phyloP scores from a whole-genome alignment of 2,113 vertebrate genomes.

The Delphinus delphis region DNA sequence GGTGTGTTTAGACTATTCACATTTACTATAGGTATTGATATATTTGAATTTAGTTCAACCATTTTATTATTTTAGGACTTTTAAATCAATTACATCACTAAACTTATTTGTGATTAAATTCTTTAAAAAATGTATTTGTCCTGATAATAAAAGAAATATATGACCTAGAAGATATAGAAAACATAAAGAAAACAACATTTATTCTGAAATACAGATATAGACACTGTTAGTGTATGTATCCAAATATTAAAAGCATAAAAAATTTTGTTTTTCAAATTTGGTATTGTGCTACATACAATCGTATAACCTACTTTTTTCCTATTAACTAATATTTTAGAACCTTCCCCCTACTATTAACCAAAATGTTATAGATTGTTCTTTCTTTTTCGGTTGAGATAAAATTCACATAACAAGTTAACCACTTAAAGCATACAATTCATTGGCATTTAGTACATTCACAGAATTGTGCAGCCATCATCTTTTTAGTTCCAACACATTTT shows the following conservation, averaged over 20 bases:
- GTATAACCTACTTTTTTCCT: not conserved
- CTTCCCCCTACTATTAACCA: not conserved
- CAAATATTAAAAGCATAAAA: not conserved
- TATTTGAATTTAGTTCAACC: not conserved
- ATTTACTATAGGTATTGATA: not conserved
- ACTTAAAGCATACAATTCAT: not conserved
- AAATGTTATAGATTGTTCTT: not conserved
- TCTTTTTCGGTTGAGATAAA: not conserved
- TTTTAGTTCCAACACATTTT: not conserved
- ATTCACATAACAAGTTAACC: not conserved
- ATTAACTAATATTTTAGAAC: not conserved
- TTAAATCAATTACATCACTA: not conserved
- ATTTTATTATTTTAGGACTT: not conserved
- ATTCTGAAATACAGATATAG: not conserved
- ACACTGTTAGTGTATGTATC: not conserved
- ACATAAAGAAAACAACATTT: not conserved
- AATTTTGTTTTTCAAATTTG: not conserved
- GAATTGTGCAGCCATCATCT: not conserved
- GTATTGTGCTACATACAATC: not conserved
- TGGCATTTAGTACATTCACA: not conserved
- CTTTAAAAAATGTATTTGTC: not conserved
- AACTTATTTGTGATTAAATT: conserved; percentile 6
- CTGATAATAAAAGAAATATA: not conserved
- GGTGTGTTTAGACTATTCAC: not conserved
- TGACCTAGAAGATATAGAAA: not conserved